Percentiles rank a stretch among this genome's conserved stretches.
Conservation (phyloP, 2,888 invertebrate genomes). For the Agrotis segetum region DNA sequence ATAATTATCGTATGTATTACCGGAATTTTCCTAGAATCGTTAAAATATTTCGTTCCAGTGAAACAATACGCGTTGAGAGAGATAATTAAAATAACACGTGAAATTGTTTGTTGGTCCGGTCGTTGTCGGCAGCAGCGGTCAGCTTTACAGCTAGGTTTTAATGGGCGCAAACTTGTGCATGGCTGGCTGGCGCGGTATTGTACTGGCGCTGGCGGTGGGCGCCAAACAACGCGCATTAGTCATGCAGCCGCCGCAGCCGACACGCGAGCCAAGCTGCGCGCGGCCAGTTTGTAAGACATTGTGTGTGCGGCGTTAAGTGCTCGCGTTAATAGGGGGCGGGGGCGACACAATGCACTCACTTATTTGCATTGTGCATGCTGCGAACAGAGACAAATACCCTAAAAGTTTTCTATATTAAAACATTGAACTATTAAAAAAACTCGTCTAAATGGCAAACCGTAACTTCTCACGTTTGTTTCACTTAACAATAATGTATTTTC, state of each 20-base stretch:
- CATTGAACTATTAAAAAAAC: not conserved
- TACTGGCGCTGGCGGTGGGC: constrained; percentile 1
- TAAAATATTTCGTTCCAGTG: not conserved
- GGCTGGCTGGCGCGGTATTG: constrained; percentile 22
- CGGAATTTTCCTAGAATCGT: not conserved
- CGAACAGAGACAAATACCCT: not conserved
- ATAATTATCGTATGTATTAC: not conserved
- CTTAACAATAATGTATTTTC: constrained; percentile 5
- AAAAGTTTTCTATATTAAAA: not conserved
- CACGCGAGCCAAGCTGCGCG: constrained; percentile 24
- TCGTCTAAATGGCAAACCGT: not conserved
- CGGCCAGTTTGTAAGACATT: constrained; percentile 44
- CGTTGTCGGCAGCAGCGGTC: constrained; percentile 35
- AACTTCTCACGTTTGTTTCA: not conserved
- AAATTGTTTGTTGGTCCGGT: constrained; percentile 15
- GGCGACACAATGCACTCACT: constrained; percentile 12
- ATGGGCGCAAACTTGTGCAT: constrained; percentile 42
- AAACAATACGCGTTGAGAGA: constrained; percentile 19
- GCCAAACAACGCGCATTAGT: constrained; percentile 49
- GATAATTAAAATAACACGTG: constrained; percentile 26
- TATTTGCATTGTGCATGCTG: constrained; percentile 15
- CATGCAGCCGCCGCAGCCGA: constrained; percentile 38
- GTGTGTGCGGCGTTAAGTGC: constrained; percentile 36
- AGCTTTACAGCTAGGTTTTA: constrained; percentile 44
- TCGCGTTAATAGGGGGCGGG: constrained; percentile 3